phyloP scores from a whole-genome alignment of 30 jellyfish, hydroid and myxozoan species.

The Turritopsis rubra region DNA sequence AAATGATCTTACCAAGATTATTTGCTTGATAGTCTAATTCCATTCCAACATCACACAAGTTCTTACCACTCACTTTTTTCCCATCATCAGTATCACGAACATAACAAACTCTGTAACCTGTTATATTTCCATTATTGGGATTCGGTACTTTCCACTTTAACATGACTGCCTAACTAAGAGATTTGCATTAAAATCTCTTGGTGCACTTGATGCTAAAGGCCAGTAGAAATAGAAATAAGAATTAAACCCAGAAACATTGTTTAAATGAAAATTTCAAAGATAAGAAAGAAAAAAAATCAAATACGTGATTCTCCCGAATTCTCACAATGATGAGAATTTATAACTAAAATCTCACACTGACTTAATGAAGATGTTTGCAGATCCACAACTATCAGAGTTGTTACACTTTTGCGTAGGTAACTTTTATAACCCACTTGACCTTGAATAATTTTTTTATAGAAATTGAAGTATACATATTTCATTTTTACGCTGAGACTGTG shows the following conservation, averaged over 20 bases:
- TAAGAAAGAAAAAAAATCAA: neutral
- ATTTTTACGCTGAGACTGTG: too few species aligned
- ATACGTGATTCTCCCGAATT: neutral
- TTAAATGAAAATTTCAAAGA: neutral
- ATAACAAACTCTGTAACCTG: neutral
- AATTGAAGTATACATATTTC: too few species aligned
- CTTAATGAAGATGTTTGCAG: too few species aligned
- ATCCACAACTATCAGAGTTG: too few species aligned
- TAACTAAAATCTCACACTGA: too few species aligned
- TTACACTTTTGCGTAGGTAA: too few species aligned
- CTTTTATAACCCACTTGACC: too few species aligned
- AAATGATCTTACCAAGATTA: neutral
- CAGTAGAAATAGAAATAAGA: neutral
- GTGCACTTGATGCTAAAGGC: neutral
- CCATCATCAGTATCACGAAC: constrained; percentile 14
- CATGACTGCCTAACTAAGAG: neutral
- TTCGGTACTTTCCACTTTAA: constrained; percentile 3
- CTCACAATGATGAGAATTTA: neutral
- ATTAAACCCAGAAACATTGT: neutral
- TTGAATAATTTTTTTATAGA: too few species aligned
- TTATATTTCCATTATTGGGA: neutral
- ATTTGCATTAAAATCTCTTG: neutral
- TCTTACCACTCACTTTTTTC: neutral
- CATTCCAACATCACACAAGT: neutral
- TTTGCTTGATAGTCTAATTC: neutral